A percentile compares a stretch with the other conserved stretches of the same genome.
These are phyloP conservation scores for Scaptomyza reducta DNA, from an alignment of 2,888 invertebrate species.

Conservation along the genomic window DNA sequence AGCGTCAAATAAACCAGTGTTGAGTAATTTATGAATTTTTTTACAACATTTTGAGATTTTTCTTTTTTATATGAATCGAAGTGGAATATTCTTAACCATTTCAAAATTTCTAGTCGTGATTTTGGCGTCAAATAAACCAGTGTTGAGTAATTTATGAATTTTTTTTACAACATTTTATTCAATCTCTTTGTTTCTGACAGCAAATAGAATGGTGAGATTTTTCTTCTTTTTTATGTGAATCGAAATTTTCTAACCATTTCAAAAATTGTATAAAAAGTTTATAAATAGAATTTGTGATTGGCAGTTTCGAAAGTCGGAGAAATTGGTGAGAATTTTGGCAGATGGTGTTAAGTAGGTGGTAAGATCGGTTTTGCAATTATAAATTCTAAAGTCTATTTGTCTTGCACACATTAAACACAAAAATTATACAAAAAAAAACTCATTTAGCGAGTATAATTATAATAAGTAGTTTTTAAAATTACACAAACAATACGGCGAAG, in stretches of 20 bases:
- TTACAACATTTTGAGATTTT: conserved; percentile 63
- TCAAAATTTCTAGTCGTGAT: too few species aligned
- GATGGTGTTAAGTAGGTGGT: conserved; percentile 57
- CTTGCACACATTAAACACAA: conserved; percentile 79
- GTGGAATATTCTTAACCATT: conserved; percentile 61
- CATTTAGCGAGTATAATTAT: conserved; percentile 79
- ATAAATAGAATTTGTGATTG: conserved; percentile 68
- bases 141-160: too few species aligned
- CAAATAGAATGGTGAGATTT: conserved; percentile 52
- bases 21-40: conserved; percentile 66
- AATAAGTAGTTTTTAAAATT: conserved; percentile 77
- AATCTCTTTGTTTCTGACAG: conserved; percentile 66
- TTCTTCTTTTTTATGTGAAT: conserved; percentile 33
- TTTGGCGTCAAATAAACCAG: too few species aligned
- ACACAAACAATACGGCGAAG: conserved; percentile 73
- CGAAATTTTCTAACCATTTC: conserved; percentile 63
- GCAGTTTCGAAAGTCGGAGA: conserved; percentile 65
- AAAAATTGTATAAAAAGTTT: conserved; percentile 51
- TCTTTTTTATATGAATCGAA: conserved; percentile 33
- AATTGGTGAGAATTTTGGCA: conserved; percentile 34
- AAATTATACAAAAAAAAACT: conserved; percentile 75
- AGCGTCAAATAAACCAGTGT: conserved; percentile 31
- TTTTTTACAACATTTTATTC: conserved; percentile 73
- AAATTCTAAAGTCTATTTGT: conserved; percentile 84
- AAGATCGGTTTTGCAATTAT: conserved; percentile 69